These are phyloP conservation scores for Melikaiella ostensackeni DNA, from an alignment of 2,888 invertebrate genomes.

Conservation along the genomic window DNA sequence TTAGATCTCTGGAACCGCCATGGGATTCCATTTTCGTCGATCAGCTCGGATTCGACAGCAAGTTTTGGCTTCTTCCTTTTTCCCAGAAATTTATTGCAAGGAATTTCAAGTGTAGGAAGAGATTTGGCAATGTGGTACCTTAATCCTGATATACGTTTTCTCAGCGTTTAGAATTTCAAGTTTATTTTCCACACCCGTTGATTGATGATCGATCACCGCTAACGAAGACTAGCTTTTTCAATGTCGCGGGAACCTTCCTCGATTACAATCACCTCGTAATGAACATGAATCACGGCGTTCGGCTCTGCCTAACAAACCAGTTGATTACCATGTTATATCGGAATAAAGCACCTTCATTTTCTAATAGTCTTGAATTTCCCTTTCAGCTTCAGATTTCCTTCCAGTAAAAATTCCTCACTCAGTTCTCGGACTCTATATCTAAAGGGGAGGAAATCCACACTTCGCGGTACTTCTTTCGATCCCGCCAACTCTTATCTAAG, in stretches of 20 bases:
- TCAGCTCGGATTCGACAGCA: not conserved
- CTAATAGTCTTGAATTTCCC: not conserved
- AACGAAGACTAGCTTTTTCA: constrained; percentile 33
- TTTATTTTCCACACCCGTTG: not conserved
- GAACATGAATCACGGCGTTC: constrained; percentile 15
- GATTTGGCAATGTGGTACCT: not conserved
- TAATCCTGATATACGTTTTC: not conserved
- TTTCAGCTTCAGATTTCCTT: constrained; percentile 6
- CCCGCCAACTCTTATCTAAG: constrained; percentile 6
- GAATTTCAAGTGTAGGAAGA: not conserved
- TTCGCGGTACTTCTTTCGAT: not conserved
- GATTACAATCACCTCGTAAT: constrained; percentile 25
- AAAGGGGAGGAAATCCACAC: not conserved
- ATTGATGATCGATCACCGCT: constrained; percentile 19
- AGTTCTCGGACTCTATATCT: not conserved
- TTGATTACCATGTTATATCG: constrained; percentile 7
- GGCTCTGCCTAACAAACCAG: constrained; percentile 22
- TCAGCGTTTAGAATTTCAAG: not conserved
- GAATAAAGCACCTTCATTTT: not conserved
- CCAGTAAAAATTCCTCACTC: not conserved
- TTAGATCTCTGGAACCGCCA: constrained; percentile 28
- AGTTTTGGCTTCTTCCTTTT: not conserved
- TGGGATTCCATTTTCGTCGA: constrained; percentile 25
- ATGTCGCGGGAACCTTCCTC: not conserved
- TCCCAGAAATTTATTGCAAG: not conserved